Evolutionary conservation across 1,140 invertebrate species (phyloP), one percentile per base, ranked within the genome.

Genomic region (Sycophaga agraensis): DNA sequence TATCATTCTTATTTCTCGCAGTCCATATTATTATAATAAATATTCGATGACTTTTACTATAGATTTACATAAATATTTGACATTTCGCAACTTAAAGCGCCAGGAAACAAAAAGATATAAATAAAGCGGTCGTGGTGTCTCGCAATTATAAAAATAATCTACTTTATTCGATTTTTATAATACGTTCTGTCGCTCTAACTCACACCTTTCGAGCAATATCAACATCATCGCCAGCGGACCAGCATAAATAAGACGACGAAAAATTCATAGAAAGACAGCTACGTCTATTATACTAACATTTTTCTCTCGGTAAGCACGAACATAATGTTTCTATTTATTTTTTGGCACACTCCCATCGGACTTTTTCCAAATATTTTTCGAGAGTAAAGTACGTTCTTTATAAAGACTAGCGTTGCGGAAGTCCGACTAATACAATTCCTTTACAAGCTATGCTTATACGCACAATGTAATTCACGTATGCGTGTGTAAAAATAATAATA

Each of bases 1-100:
- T 60, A 53, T 60, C 48, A 60, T 45, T 60, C 58, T 51, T 60
- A 60, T 43, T 24, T 60, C 58, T 60, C 58, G 49, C 49, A 60
- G 58, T 60, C 58, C 16, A 54, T 49, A 34, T 17, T 28, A 59
- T 43, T 45, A 35, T 35, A 35, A 53, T 53, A 42, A 50, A 53
- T 59, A 45, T 45, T 45, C 31, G 19, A 22, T 45, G 28, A 60
- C 39, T 48, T 57, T 22, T 46, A 24, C 39, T 16, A 24, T 21
- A 19, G n/a, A 31, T 31, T 31, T 31, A 31, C 19, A 59, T 42
- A 50, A 40, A 4, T 31, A 31, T 31, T 2, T 34, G 7, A n/a
- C 24, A 24, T 35, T 6, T 60, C n/a, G 28, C 26, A 45, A 53
- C n/a, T 35, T 43, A 26, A 60, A 45, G 39, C 49, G 49, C 14